Evolutionary conservation across 2,888 invertebrate species (phyloP), one percentile per base, ranked within the genome.

Genomic region (Parnassius mnemosyne): DNA sequence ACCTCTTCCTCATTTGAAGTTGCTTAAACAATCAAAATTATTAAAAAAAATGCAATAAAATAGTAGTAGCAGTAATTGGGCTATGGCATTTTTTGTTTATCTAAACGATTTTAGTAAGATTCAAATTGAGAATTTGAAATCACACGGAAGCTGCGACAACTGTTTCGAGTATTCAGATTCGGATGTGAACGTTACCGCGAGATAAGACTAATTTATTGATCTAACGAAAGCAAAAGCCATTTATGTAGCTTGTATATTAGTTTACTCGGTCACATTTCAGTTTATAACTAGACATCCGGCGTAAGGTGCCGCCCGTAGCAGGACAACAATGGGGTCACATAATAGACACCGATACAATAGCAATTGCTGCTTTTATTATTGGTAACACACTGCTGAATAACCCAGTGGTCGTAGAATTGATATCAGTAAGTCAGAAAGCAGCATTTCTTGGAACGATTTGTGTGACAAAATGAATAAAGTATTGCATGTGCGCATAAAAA

Each of bases 171-270:
- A 79, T 81, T 80, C 74, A 80, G 78, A 79, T 20, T 20, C 20
- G 2, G 20, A 20, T 78, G 72, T 64, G 71, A 12, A 71, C 68
- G 71, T 70, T 69, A 67, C 64, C 34, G 34, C 20, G 50, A 75
- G 75, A 78, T 79, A 81, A 75, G 70, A 72, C 68, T 68, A 74
- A 76, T 74, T 75, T 74, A 76, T 75, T 75, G 72, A 74, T 71
- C 68, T 70, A 67, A 70, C 64, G 61, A 60, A 66, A 68, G 70
- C 71, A 69, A 69, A 65, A 68, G 12, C 61, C 51, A 56, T 61
- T 59, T 42, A 52, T 51, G 53, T 57, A 54, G 57, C 43, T 20
- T 44, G 53, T 59, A 63, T 44, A 52, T 64, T 64, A 65, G 47
- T 55, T 61, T 57, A 53, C 53, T 34, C 34, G 47, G 62, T 49